These are phyloP conservation scores for Blastobasis lacticolella DNA, from an alignment of 2,888 invertebrate species.

Conservation along the genomic window DNA sequence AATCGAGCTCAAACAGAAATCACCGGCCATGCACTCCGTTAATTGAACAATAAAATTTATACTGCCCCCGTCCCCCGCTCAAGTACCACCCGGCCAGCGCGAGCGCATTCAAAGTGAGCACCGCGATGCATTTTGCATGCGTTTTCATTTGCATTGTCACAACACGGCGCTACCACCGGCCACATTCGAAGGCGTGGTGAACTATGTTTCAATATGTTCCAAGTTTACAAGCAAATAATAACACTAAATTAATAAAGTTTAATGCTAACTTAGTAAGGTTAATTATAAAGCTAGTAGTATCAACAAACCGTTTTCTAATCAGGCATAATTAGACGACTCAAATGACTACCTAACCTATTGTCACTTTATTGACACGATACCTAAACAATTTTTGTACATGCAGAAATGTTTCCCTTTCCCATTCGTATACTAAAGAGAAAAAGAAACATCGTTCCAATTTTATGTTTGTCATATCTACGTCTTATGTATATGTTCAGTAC, in stretches of 20 bases:
- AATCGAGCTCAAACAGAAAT: conserved; percentile 8
- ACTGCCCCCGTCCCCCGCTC: conserved; percentile 7
- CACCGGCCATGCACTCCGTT: conserved; percentile 9
- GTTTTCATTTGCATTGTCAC: conserved; percentile 34
- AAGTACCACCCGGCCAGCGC: conserved; percentile 10
- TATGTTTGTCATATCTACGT: too few species aligned
- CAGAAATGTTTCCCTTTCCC: neutral
- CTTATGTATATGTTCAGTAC: neutral
- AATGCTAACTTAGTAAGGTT: too few species aligned
- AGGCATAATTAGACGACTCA: too few species aligned
- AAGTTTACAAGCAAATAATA: too few species aligned
- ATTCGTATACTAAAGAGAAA: neutral
- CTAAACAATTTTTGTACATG: too few species aligned
- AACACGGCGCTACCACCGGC: conserved; percentile 1
- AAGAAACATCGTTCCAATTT: too few species aligned
- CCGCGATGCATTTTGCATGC: conserved; percentile 26
- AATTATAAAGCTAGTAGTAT: too few species aligned
- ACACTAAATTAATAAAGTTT: too few species aligned
- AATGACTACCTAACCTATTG: too few species aligned
- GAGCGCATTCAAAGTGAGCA: conserved; percentile 23
- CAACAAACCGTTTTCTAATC: too few species aligned
- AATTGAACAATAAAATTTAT: conserved; percentile 26
- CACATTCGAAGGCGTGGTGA: neutral
- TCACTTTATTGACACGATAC: too few species aligned
- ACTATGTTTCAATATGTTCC: too few species aligned